Base-by-base conservation (phyloP, 2,888 invertebrate genomes). In the Cheilosia vernalis region DNA sequence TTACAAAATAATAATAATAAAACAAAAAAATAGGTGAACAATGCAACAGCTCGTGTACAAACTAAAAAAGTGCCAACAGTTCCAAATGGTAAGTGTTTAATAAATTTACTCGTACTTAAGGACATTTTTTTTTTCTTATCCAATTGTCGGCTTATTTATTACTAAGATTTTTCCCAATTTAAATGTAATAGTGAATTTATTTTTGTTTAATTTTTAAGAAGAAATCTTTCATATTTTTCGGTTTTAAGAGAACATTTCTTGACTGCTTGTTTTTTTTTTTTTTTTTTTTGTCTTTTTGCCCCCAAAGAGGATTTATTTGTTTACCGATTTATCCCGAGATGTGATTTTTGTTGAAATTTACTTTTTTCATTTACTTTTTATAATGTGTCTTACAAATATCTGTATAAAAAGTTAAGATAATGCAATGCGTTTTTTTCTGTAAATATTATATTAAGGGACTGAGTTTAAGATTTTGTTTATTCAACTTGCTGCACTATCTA, bases 21-120 rank as follows among this genome's bases (percentile, higher is more conserved):
- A 60, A 51, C 42, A 55, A 58, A 55, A 63, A 9, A 9, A 1
- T 95, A 98, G 98, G 98, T 99, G 93, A 99, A 99, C 95, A 99
- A 99, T 94, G 99, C 99, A 90, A 99, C 99, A 90, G 99, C 99
- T 91, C 95, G 99, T 94, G 98, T 99, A 93, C 99, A 99, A 95
- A 99, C 99, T 92, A 91, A 92, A 95, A 99, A 99, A 94, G 96
- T 97, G 89, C 95, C 97, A 89, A 94, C 97, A 90, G 95, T 98
- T 92, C 97, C 97, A 90, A 96, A 97, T 94, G 97, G 97, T 97
- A 94, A 95, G 96, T 93, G 72, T 33, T 69, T 60, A 42, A 70
- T n/a, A 85, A 40, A 73, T 56, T 64, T 53, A n/a, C 30, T 67
- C 21, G 58, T 40, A 67, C 33, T 70, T 87, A 66, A 56, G 53